Base-by-base conservation (phyloP, 2,888 invertebrate genomes). In the Invenusta paracnida region DNA sequence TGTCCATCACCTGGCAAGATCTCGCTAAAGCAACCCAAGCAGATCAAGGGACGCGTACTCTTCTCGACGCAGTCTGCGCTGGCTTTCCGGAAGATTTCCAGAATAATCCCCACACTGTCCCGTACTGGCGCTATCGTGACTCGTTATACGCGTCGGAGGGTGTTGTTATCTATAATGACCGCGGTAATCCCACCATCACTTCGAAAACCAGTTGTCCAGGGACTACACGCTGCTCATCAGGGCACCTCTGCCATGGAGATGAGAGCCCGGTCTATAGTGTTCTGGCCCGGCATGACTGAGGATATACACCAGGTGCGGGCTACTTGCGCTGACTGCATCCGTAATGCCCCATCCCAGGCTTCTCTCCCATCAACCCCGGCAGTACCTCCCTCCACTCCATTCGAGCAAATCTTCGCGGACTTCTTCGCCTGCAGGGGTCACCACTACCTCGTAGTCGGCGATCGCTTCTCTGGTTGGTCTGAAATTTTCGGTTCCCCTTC, bases 381-480 rank as follows among this genome's bases (percentile, higher is more conserved):
- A 48, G 5, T 17, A 48, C 48, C 48, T 48, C 48, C 48, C 17
- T 48, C 17, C 48, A 48, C 48, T 17, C 48, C 48, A 48, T 48
- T 48, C 48, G 48, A 48, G 48, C 48, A 48, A 5, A 48, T 48
- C 48, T 48, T 48, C 17, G 48, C 48, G 17, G 48, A 48, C 48
- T 48, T 48, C 17, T 48, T 48, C 17, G 79, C 23, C 5, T 5
- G 27, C 13, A 79, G 79, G 5, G 79, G 79, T 25, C 29, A 27
- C 5, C 79, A 79, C 23, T 79, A 27, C 79, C 85, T 87, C 11
- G 88, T 88, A 11, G 82, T 88, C 67, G 87, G 87, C 17, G 88
- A 88, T 48, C 82, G 79, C 79, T 23, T 23, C 27, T 79, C 79
- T 27, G 79, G 79, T 23, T 79, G 79, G 79, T 23, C 29, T 11